Base-by-base conservation (phyloP, 1,140 invertebrate species). In the Bombus fervidus region DNA sequence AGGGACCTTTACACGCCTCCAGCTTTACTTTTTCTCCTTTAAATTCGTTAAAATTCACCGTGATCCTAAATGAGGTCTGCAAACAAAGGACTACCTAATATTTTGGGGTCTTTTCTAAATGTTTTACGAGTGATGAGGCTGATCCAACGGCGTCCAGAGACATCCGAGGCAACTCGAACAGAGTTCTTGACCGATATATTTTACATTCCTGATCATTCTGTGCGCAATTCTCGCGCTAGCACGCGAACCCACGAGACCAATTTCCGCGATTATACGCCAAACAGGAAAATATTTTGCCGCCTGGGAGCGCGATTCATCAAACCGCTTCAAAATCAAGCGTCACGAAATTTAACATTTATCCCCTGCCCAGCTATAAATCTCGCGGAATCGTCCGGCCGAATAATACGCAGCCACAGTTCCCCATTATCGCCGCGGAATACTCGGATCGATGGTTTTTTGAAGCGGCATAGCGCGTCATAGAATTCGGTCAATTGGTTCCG, bases 281-380 rank as follows among this genome's bases (percentile, higher is more conserved):
- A 12, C 53, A 37, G 77, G 68, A 80, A 85, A 85, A 85, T 80
- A 78, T 80, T 85, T 80, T 64, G 47, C 77, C 39, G 77, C 66
- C 34, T 28, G 28, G 53, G 59, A 77, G 57, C 28, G n/a, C 77
- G 76, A 85, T 85, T 85, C 77, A 64, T 85, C 83, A 80, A 85
- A 85, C 76, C 77, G 83, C 34, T 80, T 80, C 39, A 75, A 81
- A 89, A 89, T 89, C 87, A 89, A 89, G 62, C 81, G 83, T 90
- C 80, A 59, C 64, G 74, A 75, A 89, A 85, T 90, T 90, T 83
- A 84, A 81, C 81, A 89, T 89, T 89, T 89, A 90, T 90, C 88
- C 88, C 78, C 69, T 79, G 75, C 79, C 47, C 79, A 71, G 79
- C 77, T 47, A 77, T 90, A 89, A 89, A 90, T 90, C 82, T 80